Conservation (phyloP, 2,888 invertebrate species). For the Rhamphomyia laevipes region DNA sequence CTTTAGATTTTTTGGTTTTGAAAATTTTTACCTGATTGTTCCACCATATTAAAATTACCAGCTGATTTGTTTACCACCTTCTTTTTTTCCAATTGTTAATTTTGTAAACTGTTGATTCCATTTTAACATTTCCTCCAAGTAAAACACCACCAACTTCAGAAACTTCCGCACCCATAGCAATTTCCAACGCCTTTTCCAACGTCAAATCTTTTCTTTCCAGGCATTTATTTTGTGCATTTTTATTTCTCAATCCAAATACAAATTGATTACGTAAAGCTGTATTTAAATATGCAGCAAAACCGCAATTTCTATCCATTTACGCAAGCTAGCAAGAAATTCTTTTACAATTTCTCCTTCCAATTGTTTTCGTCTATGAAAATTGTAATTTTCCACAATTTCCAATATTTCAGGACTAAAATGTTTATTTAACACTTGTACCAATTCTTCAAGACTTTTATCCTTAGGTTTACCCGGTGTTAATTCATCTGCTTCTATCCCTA, state of each 20-base stretch:
- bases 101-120: background rate
- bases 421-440: background rate
- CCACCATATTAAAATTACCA: no score
- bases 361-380: constrained; percentile 16
- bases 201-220: constrained; percentile 17
- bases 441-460: background rate
- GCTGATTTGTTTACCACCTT: background rate
- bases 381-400: constrained; percentile 18
- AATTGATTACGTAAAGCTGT: no score
- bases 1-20: background rate
- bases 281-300: constrained; percentile 17
- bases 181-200: no score
- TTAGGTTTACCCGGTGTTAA: background rate
- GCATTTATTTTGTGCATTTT: constrained; percentile 18
- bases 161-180: constrained; percentile 17
- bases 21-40: background rate
- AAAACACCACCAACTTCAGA: constrained; percentile 14
- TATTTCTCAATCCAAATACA: no score
- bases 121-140: background rate
- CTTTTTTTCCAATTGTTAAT: background rate
- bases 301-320: constrained; percentile 14
- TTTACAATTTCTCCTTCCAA: background rate
- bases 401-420: constrained; percentile 12
- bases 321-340: background rate
- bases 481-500: background rate